A percentile compares a stretch with the other conserved stretches of the same genome.
phyloP scores from a whole-genome alignment of 2,888 invertebrate species.

The Sminthurides aquaticus region DNA sequence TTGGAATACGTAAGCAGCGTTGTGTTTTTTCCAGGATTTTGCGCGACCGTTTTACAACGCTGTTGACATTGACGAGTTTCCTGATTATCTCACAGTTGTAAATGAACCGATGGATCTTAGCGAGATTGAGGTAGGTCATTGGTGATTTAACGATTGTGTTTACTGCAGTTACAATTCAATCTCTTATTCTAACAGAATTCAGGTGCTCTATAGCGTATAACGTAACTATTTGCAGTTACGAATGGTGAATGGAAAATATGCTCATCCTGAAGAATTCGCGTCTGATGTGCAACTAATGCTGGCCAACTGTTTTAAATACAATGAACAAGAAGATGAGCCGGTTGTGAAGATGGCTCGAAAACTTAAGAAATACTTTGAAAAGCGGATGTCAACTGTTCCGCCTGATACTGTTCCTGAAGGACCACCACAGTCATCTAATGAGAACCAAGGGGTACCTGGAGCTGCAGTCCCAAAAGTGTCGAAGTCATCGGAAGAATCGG shows the following conservation, averaged over 20 bases:
- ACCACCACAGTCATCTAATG: no score
- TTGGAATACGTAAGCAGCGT: not conserved
- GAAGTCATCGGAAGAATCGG: no score
- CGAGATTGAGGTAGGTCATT: not conserved
- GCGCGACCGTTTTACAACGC: not conserved
- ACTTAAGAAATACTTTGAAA: no score
- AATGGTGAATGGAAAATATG: not conserved
- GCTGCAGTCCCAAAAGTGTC: no score
- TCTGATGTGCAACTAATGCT: not conserved
- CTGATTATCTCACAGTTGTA: not conserved
- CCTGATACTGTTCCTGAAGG: no score
- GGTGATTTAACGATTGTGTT: constrained; percentile 14
- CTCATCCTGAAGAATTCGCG: not conserved
- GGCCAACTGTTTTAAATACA: not conserved
- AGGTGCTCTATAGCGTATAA: no score
- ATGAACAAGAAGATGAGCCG: not conserved
- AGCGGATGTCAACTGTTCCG: no score
- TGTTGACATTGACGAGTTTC: not conserved
- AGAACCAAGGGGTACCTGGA: no score
- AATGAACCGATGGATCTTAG: not conserved
- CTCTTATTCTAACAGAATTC: not conserved
- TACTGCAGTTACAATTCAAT: not conserved
- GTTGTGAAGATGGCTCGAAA: no score
- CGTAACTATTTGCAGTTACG: not conserved
- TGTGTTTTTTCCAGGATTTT: not conserved